A percentile compares a stretch with the other conserved stretches of the same genome.
These are phyloP conservation scores for Aurelia coerulea DNA, from an alignment of 30 jellyfish, hydroid and myxozoan species.

Conservation along the genomic window DNA sequence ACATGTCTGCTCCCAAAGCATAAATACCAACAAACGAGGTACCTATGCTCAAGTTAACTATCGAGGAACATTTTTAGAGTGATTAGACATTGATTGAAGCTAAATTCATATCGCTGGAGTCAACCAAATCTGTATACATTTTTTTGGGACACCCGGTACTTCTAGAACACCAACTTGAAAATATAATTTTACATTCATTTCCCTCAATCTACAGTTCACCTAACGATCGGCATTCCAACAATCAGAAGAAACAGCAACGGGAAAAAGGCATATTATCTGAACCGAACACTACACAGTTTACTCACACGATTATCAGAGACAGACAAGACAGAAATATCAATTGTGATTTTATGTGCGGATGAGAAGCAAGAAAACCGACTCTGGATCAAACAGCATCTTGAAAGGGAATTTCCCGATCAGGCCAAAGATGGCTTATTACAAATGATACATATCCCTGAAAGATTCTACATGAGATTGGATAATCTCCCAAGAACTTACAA, in stretches of 20 bases:
- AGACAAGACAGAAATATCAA: constrained; percentile 21
- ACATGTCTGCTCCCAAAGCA: no score
- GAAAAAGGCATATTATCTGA: constrained; percentile 25
- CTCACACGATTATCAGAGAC: constrained; percentile 23
- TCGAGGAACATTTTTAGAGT: no score
- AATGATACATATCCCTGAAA: constrained; percentile 51
- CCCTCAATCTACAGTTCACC: background rate
- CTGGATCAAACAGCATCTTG: constrained; percentile 24
- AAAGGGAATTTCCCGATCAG: constrained; percentile 15
- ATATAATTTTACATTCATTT: no score
- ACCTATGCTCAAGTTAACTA: no score
- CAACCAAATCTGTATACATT: no score
- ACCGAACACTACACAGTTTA: constrained; percentile 25
- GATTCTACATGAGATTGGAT: constrained; percentile 40
- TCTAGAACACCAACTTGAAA: no score
- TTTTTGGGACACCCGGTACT: no score
- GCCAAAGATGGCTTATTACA: constrained; percentile 50
- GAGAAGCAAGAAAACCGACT: constrained; percentile 29
- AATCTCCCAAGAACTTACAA: constrained; percentile 48
- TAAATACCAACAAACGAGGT: no score
- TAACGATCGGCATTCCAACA: constrained; percentile 82
- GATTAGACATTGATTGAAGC: no score
- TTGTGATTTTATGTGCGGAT: constrained; percentile 63
- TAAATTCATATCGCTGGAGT: no score
- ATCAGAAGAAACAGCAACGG: constrained; percentile 41